phyloP scores from a whole-genome alignment of 2,888 invertebrate genomes.

The Nycteola revayana region DNA sequence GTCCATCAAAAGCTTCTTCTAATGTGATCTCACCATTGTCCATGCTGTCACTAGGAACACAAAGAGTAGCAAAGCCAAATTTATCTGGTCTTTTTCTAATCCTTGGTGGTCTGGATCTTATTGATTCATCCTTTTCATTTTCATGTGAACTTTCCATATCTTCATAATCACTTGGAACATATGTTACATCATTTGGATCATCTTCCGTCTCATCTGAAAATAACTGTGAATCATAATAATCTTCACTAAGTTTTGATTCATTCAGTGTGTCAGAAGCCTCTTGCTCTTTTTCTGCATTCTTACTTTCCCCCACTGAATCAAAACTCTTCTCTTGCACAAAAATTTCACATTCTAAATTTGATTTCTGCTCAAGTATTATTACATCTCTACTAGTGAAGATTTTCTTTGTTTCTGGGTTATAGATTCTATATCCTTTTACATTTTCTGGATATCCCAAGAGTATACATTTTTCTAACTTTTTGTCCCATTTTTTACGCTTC shows the following conservation, averaged over 20 bases:
- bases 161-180: slow-evolving; percentile 4
- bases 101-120: background rate
- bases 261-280: background rate
- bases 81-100: slow-evolving; percentile 4
- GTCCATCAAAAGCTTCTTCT: slow-evolving; percentile 12
- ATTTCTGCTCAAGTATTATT: slow-evolving; percentile 12
- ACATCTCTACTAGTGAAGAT: slow-evolving; percentile 27
- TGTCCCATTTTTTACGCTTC: slow-evolving; percentile 27
- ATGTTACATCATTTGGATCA: background rate
- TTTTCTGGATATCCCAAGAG: slow-evolving; percentile 26
- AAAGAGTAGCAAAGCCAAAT: slow-evolving; percentile 8
- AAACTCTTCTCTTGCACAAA: slow-evolving; percentile 12
- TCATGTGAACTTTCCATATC: background rate
- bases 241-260: background rate
- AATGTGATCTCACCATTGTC: slow-evolving; percentile 1
- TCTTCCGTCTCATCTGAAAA: slow-evolving; percentile 1
- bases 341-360: background rate
- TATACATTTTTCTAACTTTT: slow-evolving; percentile 21
- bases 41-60: slow-evolving; percentile 1
- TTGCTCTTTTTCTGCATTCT: background rate
- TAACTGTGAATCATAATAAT: slow-evolving; percentile 1
- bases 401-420: slow-evolving; percentile 16
- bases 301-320: slow-evolving; percentile 25
- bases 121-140: too few species aligned
- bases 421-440: slow-evolving; percentile 21